Percentiles rank a stretch among this genome's conserved stretches.
phyloP scores from a whole-genome alignment of 2,888 invertebrate species.

The Spilosoma lubricipeda region DNA sequence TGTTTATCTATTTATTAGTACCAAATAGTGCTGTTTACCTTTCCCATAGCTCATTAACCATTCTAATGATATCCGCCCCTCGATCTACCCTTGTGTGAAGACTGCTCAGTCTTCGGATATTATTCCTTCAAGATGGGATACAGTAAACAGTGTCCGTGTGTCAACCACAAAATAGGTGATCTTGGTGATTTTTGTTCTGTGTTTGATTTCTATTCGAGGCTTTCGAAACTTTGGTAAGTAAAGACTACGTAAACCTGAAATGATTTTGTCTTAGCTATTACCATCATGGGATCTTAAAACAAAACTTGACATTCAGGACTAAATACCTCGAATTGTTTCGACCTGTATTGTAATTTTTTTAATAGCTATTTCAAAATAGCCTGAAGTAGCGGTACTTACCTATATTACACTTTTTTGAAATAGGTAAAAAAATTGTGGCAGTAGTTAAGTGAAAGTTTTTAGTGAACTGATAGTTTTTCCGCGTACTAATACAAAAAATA shows the following conservation, averaged over 20 bases:
- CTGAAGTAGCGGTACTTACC: too few relatives aligned
- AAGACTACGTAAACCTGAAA: not conserved
- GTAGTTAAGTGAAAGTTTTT: slow-evolving; percentile 1
- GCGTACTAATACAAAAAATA: not conserved
- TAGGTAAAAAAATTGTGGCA: too few relatives aligned
- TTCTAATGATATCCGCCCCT: slow-evolving; percentile 9
- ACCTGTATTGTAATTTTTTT: too few relatives aligned
- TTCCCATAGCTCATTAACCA: slow-evolving; percentile 20
- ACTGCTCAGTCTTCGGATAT: slow-evolving; percentile 8
- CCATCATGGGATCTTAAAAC: too few relatives aligned
- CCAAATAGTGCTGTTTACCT: slow-evolving; percentile 16
- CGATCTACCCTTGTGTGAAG: not conserved
- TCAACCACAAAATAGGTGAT: slow-evolving; percentile 22
- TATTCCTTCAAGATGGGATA: slow-evolving; percentile 48
- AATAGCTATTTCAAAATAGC: too few relatives aligned
- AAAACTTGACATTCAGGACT: too few relatives aligned
- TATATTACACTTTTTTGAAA: too few relatives aligned
- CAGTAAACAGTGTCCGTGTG: slow-evolving; percentile 23
- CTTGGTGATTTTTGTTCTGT: slow-evolving; percentile 37
- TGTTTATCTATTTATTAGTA: slow-evolving; percentile 10
- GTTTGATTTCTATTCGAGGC: slow-evolving; percentile 28
- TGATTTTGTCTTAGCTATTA: not conserved
- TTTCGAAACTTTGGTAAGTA: slow-evolving; percentile 44
- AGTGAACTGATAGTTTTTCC: not conserved
- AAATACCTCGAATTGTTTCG: too few relatives aligned